Conservation (phyloP, 2,797 vertebrate species). For the Anomalospiza imberbis region DNA sequence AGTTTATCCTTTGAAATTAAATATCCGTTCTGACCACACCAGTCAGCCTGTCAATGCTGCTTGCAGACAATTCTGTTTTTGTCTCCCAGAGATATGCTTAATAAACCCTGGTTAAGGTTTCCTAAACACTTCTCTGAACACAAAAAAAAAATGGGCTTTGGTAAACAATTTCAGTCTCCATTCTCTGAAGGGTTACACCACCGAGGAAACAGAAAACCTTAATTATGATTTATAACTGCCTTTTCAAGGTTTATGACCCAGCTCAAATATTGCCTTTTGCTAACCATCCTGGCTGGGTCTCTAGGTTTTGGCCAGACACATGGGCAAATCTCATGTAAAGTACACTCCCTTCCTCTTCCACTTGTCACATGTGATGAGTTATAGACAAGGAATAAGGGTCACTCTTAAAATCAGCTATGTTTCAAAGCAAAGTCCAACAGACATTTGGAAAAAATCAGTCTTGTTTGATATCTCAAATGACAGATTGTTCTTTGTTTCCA, state of each 20-base stretch:
- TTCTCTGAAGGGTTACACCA: conserved; percentile 11
- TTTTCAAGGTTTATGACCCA: conserved; percentile 38
- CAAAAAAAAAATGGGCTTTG: conserved; percentile 10
- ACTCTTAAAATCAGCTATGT: not conserved
- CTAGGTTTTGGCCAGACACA: conserved; percentile 3
- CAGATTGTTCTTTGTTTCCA: conserved; percentile 1
- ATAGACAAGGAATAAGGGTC: not conserved
- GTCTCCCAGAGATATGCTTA: conserved; percentile 34
- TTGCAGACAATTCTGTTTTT: conserved; percentile 28
- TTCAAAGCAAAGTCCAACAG: not conserved
- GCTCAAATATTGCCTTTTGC: conserved; percentile 36
- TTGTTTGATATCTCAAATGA: conserved; percentile 5
- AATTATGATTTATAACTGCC: conserved; percentile 51
- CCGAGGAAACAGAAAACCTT: not conserved
- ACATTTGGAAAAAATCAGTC: not conserved
- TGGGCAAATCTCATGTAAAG: not conserved
- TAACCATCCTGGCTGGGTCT: not conserved
- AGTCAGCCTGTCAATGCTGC: not conserved
- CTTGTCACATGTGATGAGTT: conserved; percentile 7
- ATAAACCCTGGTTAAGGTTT: conserved; percentile 20
- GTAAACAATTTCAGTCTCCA: conserved; percentile 42
- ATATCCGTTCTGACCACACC: conserved; percentile 33
- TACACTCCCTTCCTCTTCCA: not conserved
- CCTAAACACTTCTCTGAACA: not conserved
- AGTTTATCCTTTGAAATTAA: conserved; percentile 51